Conservation (phyloP, 2,113 vertebrate species). For the Leucopternis melanops region DNA sequence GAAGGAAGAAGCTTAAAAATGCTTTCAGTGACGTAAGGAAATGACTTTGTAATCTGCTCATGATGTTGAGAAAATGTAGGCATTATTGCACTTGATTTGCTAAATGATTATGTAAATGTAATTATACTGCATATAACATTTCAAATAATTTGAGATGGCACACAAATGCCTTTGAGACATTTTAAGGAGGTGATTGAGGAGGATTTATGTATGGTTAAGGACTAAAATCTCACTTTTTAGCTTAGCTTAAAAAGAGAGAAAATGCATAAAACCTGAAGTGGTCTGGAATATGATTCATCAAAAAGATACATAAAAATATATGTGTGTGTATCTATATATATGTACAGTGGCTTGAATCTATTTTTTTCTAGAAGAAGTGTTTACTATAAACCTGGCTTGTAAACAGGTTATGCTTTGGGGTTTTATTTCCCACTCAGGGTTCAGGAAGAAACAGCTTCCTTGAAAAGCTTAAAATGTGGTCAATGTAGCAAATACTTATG, state of each 20-base stretch:
- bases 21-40: neutral
- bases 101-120: conserved; percentile 63
- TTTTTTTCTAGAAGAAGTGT: neutral
- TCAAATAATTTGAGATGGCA: conserved; percentile 7
- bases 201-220: neutral
- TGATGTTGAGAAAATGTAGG: conserved; percentile 17
- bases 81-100: conserved; percentile 46
- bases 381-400: neutral
- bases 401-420: neutral
- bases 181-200: conserved; percentile 20
- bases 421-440: neutral
- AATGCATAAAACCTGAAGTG: neutral
- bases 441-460: neutral
- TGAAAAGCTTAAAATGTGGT: neutral
- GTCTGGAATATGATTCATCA: neutral
- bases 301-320: neutral
- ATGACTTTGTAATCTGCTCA: conserved; percentile 2
- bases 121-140: conserved; percentile 46
- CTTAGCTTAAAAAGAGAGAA: neutral
- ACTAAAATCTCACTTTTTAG: neutral
- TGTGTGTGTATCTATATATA: neutral
- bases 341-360: neutral
- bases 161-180: conserved; percentile 21
- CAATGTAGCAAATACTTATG: neutral
- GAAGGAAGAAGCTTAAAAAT: neutral